Percentiles rank a stretch among this genome's conserved stretches.
Evolutionary conservation across 2,888 invertebrate genomes (phyloP).

Genomic region (Mamestra brassicae): DNA sequence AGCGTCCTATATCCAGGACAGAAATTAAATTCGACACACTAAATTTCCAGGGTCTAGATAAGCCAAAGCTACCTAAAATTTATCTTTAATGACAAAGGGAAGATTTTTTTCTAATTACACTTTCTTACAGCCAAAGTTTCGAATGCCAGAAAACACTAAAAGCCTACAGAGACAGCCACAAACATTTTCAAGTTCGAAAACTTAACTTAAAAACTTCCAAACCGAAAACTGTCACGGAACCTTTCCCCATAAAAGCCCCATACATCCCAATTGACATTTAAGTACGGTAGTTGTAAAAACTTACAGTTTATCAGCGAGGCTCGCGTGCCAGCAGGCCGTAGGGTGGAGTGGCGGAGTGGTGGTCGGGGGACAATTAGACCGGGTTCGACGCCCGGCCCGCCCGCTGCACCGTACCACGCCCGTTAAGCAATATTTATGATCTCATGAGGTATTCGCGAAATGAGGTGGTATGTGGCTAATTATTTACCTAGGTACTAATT

Average conservation of each 20-base stretch:
- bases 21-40: too few species aligned
- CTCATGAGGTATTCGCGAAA: constrained; percentile 47
- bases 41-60: too few species aligned
- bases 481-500: constrained; percentile 15
- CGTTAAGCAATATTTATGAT: constrained; percentile 60
- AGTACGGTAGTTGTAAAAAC: constrained; percentile 48
- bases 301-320: constrained; percentile 47
- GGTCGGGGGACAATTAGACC: constrained; percentile 61
- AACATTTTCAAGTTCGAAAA: background rate
- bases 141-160: background rate
- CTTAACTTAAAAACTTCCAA: background rate
- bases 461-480: constrained; percentile 49
- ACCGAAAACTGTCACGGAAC: constrained; percentile 8
- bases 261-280: constrained; percentile 57
- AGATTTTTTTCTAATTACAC: too few species aligned
- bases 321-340: constrained; percentile 51
- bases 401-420: constrained; percentile 57
- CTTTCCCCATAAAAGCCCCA: background rate
- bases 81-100: too few species aligned
- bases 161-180: background rate
- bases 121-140: too few species aligned
- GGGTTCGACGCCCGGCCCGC: constrained; percentile 60
- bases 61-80: too few species aligned
- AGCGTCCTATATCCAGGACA: too few species aligned
- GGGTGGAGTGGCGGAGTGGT: constrained; percentile 47